These are phyloP conservation scores for Cheilosia vernalis DNA, from an alignment of 2,888 invertebrate species.

Conservation along the genomic window DNA sequence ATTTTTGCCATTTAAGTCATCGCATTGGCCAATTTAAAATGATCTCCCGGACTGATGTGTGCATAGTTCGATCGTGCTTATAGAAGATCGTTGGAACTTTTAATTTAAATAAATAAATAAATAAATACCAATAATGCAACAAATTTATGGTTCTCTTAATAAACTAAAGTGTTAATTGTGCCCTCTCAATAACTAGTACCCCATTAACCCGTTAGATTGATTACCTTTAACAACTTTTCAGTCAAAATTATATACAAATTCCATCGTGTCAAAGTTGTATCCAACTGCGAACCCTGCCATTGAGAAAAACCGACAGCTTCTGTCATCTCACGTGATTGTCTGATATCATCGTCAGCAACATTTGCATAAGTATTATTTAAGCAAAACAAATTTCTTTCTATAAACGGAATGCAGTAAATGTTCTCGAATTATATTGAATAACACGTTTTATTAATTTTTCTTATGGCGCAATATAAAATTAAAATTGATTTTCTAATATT, in stretches of 20 bases:
- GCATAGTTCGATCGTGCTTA: too few species aligned
- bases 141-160: too few species aligned
- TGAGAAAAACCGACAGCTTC: not conserved
- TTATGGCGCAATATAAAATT: too few species aligned
- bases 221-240: not conserved
- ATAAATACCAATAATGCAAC: too few species aligned
- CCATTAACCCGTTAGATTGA: not conserved
- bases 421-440: constrained; percentile 2
- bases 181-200: not conserved
- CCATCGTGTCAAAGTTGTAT: not conserved
- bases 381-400: not conserved
- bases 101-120: too few species aligned
- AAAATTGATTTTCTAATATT: too few species aligned
- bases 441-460: not conserved
- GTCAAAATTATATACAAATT: not conserved
- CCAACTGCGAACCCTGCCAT: not conserved
- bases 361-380: constrained; percentile 2
- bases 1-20: too few species aligned
- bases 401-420: not conserved
- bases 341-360: constrained; percentile 13
- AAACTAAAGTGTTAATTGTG: not conserved
- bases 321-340: not conserved
- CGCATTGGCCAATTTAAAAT: too few species aligned
- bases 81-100: too few species aligned
- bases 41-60: too few species aligned